Base-by-base conservation (phyloP, 2,797 vertebrate species). In the Manis pentadactyla region DNA sequence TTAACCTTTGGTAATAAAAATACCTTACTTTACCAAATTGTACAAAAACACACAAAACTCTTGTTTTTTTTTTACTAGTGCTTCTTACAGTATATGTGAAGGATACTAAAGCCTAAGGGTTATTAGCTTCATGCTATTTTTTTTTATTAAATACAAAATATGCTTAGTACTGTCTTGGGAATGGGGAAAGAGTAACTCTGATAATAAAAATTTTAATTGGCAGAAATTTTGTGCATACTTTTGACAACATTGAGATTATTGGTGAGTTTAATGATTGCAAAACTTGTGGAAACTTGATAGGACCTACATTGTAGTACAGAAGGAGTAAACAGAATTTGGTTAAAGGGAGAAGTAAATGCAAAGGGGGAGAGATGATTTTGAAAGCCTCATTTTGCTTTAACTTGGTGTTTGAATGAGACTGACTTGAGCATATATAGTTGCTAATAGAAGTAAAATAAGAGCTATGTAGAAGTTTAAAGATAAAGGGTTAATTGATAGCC, bases 171-270 rank as follows among this genome's bases (percentile, higher is more conserved):
- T 78, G 29, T 14, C 55, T 55, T 95, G 51, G 73, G 46, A 92
- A 29, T 57, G 5, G 15, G 34, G 23, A 93, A 93, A 71, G 59
- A 88, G 49, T 55, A 11, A 59, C 7, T 73, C 7, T 85, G 15
- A 73, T 55, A 83, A 63, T 94, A 64, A 87, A 92, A 90, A 49
- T 46, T 66, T 89, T 73, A 89, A 89, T 14, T 89, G 29, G 37
- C n/a, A 39, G 23, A 73, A 88, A 7, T 2, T 84, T 89, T n/a
- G n/a, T 71, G 15, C 0, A 10, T 53, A 79, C 8, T 75, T 97
- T 82, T 59, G 34, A 82, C 12, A 94, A 63, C 3, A 79, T 5
- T 69, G 29, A 93, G 31, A 63, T 29, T 46, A 73, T 34, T 71
- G 73, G 27, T 88, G 11, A 59, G 27, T 74, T 94, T 85, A 88